These are phyloP conservation scores for Pollachius pollachius DNA, from an alignment of 2,113 vertebrate genomes.

Conservation along the genomic window DNA sequence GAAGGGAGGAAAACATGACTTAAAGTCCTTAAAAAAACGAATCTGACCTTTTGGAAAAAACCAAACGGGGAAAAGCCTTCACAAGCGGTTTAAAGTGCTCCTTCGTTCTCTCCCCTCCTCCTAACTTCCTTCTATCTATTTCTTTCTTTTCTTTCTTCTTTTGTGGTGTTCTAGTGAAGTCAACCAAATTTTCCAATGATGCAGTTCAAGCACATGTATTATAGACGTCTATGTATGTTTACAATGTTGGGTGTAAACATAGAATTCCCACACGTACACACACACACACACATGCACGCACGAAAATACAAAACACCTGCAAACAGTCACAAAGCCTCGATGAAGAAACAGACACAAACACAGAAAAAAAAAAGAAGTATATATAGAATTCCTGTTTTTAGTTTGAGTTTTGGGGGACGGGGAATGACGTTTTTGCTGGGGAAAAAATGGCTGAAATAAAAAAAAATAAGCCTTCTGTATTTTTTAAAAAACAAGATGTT, in stretches of 20 bases:
- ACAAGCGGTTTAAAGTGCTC: conserved; percentile 36
- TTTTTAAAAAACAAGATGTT: conserved; percentile 67
- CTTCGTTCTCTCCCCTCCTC: conserved; percentile 15
- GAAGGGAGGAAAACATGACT: conserved; percentile 15
- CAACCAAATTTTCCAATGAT: conserved; percentile 73
- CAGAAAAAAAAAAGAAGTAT: conserved; percentile 57
- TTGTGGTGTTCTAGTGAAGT: conserved; percentile 83
- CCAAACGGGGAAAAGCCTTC: conserved; percentile 57
- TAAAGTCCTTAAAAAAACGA: conserved; percentile 31
- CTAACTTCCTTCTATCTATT: not conserved
- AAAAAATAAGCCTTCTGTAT: conserved; percentile 72
- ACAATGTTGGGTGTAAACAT: conserved; percentile 99
- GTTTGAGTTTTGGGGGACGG: conserved; percentile 57
- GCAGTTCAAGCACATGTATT: conserved; percentile 99
- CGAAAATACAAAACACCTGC: conserved; percentile 31
- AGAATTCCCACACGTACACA: conserved; percentile 69
- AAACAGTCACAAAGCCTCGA: conserved; percentile 14
- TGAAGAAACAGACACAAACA: conserved; percentile 12
- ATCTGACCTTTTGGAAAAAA: conserved; percentile 50
- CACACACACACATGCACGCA: conserved; percentile 25
- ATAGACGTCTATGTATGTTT: conserved; percentile 97
- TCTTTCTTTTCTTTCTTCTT: conserved; percentile 46
- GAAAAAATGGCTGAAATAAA: conserved; percentile 63
- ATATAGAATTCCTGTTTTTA: conserved; percentile 79
- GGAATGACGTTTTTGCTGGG: conserved; percentile 45